These are phyloP conservation scores for Macrostomum lignano DNA, from an alignment of 1,140 invertebrate genomes.

Conservation along the genomic window DNA sequence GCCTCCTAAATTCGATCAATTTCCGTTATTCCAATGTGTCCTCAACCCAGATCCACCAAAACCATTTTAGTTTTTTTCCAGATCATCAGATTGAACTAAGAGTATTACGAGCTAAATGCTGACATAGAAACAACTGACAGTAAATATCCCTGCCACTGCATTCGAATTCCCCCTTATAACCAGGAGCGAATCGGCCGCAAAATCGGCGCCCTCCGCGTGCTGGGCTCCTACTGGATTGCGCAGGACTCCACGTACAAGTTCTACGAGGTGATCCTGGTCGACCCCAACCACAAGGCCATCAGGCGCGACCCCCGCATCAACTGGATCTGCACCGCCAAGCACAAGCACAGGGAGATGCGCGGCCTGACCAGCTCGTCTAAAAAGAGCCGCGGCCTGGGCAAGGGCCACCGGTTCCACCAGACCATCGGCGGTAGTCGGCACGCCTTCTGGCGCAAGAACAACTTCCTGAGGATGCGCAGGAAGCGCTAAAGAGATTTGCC, in stretches of 20 bases:
- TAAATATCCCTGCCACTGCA: too few relatives aligned
- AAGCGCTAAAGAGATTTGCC: too few relatives aligned
- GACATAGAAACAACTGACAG: too few relatives aligned
- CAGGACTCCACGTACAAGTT: conserved; percentile 98
- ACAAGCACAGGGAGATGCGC: conserved; percentile 89
- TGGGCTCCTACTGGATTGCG: conserved; percentile 96
- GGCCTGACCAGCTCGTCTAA: conserved; percentile 80
- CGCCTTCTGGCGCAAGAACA: conserved; percentile 67
- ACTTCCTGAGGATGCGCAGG: conserved; percentile 47
- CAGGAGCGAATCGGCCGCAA: conserved; percentile 66
- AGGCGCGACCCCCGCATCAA: conserved; percentile 74
- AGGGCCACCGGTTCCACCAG: conserved; percentile 70
- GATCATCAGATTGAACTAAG: too few relatives aligned
- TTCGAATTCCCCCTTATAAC: conserved; percentile 14
- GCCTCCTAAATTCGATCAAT: too few relatives aligned
- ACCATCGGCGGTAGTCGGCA: conserved; percentile 78
- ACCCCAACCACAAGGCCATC: conserved; percentile 78
- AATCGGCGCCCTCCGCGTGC: conserved; percentile 60
- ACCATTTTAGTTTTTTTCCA: too few relatives aligned
- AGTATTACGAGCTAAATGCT: too few relatives aligned
- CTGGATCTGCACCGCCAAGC: conserved; percentile 83
- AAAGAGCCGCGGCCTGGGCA: conserved; percentile 80
- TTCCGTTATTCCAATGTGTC: too few relatives aligned
- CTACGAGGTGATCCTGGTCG: conserved; percentile 63
- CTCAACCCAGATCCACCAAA: too few relatives aligned